Conservation (phyloP, 2,888 invertebrate species). For the Drosophila tripunctata region DNA sequence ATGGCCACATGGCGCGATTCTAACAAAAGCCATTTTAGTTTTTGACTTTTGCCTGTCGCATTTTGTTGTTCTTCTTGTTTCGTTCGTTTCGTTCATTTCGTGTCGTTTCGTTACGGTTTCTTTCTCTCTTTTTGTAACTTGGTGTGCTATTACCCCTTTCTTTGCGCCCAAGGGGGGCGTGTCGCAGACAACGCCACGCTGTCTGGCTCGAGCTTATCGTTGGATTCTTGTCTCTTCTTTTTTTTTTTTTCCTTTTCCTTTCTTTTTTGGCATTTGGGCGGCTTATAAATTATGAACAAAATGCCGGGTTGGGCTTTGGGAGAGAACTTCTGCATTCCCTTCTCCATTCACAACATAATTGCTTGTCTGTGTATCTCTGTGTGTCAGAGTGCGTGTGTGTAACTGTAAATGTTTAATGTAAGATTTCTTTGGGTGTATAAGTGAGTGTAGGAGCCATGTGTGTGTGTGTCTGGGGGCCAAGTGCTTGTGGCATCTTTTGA, state of each 20-base stretch:
- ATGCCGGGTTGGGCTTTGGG: conserved; percentile 29
- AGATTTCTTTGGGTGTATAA: conserved; percentile 16
- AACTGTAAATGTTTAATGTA: conserved; percentile 44
- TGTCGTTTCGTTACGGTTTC: conserved; percentile 1
- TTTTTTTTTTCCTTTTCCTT: conserved; percentile 17
- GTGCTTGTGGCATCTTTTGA: conserved; percentile 45
- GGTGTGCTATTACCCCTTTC: conserved; percentile 60
- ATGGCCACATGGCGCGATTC: conserved; percentile 73
- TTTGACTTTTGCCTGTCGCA: conserved; percentile 70
- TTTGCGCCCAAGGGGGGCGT: conserved; percentile 33
- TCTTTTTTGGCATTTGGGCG: conserved; percentile 42
- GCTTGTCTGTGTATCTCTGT: conserved; percentile 44
- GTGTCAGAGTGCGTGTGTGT: conserved; percentile 5
- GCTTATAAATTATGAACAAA: conserved; percentile 75
- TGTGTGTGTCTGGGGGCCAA: conserved; percentile 9
- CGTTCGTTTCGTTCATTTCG: background rate
- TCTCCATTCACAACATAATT: conserved; percentile 63
- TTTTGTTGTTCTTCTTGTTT: conserved; percentile 16
- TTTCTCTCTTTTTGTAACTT: conserved; percentile 13
- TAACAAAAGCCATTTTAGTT: conserved; percentile 76
- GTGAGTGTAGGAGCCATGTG: conserved; percentile 2
- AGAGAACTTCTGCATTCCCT: conserved; percentile 18
- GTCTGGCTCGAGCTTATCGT: conserved; percentile 53
- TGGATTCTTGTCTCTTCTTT: conserved; percentile 4
- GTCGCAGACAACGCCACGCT: conserved; percentile 65